Percentiles rank a stretch among this genome's conserved stretches.
Conservation (phyloP, 2,113 vertebrate genomes). For the Mus pahari region DNA sequence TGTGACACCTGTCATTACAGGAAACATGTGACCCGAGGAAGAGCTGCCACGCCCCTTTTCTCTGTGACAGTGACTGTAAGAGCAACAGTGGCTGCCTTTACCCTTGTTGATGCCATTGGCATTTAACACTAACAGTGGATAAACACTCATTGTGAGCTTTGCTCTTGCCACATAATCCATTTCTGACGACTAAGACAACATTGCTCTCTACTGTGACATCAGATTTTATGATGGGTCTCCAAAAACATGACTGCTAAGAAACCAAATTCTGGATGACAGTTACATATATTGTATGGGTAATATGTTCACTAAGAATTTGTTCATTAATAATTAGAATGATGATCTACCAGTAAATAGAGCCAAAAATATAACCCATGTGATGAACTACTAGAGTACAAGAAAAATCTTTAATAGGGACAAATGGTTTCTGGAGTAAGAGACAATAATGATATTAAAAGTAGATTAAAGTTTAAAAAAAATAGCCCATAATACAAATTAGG, state of each 20-base stretch:
- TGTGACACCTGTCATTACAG: not conserved
- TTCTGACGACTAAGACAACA: not conserved
- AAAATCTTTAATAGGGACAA: not conserved
- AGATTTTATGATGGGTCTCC: not conserved
- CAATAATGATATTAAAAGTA: not conserved
- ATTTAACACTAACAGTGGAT: not conserved
- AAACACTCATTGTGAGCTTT: not conserved
- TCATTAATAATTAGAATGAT: not conserved
- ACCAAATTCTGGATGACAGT: slow-evolving; percentile 14
- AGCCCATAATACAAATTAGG: not conserved
- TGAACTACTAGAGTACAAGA: not conserved
- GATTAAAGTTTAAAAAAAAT: not conserved
- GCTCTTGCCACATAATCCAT: too few relatives aligned
- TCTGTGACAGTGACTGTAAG: not conserved
- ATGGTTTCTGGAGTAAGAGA: not conserved
- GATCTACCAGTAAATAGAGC: not conserved
- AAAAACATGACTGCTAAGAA: slow-evolving; percentile 5
- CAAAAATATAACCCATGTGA: not conserved
- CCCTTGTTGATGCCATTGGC: not conserved
- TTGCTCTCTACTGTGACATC: not conserved
- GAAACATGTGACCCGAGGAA: not conserved
- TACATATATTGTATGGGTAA: not conserved
- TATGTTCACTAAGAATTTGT: not conserved
- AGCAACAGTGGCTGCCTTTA: too few relatives aligned
- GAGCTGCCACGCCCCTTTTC: not conserved